These are phyloP conservation scores for Pseudorhiza aurosa DNA, from an alignment of 30 jellyfish, hydroid and myxozoan genomes.

Conservation along the genomic window DNA sequence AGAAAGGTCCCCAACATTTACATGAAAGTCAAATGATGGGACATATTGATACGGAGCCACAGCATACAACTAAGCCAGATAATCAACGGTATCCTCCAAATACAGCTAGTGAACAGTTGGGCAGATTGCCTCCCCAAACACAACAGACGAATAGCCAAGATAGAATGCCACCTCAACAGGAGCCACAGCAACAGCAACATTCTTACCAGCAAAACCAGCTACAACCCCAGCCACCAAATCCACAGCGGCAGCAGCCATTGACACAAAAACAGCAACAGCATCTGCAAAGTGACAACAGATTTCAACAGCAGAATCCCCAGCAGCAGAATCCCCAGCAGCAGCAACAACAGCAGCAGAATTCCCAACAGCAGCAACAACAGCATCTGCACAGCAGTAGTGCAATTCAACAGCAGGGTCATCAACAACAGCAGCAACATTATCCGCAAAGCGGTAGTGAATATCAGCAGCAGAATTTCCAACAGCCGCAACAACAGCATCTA, in stretches of 20 bases:
- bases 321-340: slow-evolving; percentile 11
- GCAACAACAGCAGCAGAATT: slow-evolving; percentile 13
- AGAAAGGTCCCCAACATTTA: too few species aligned
- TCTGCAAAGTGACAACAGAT: background rate
- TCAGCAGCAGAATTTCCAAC: slow-evolving; percentile 1
- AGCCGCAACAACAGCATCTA: background rate
- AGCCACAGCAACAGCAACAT: slow-evolving; percentile 4
- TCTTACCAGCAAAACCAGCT: background rate
- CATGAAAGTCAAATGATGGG: too few species aligned
- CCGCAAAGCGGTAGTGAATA: background rate
- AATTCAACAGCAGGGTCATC: background rate
- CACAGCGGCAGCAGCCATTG: slow-evolving; percentile 1
- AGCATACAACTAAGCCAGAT: too few species aligned
- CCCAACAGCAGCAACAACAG: slow-evolving; percentile 29
- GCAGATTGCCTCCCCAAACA: background rate
- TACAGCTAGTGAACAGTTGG: background rate
- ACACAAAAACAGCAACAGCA: background rate
- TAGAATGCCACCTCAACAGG: slow-evolving; percentile 3
- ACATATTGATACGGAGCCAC: too few species aligned
- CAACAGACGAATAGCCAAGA: background rate
- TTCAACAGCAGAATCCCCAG: slow-evolving; percentile 17
- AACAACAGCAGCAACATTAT: background rate
- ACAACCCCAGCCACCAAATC: background rate
- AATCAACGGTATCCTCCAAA: slow-evolving; percentile 13
- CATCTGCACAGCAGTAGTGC: background rate